phyloP scores from a whole-genome alignment of 2,888 invertebrate genomes.

The Callyntrura guangdongensis region DNA sequence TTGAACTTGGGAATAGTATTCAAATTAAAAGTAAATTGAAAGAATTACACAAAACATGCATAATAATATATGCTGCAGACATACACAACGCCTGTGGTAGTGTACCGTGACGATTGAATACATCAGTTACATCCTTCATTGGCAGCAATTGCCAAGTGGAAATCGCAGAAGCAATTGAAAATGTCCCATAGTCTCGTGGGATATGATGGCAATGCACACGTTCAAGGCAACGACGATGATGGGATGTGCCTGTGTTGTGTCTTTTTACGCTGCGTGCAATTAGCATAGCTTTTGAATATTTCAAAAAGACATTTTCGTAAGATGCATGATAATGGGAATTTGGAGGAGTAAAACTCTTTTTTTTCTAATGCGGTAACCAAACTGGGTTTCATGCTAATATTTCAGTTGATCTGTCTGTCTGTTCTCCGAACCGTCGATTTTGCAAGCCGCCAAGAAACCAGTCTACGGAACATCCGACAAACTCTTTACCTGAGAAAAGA shows the following conservation, averaged over 20 bases:
- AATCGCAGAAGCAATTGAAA: background rate
- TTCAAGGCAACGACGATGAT: background rate
- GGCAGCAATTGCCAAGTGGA: background rate
- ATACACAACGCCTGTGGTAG: no score
- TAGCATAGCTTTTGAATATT: slow-evolving; percentile 20
- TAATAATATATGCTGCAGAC: no score
- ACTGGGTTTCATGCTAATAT: background rate
- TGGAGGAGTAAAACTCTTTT: no score
- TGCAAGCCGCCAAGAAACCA: background rate
- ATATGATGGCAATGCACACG: background rate
- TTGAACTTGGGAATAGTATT: no score
- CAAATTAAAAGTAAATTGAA: no score
- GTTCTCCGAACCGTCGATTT: background rate
- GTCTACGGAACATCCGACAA: no score
- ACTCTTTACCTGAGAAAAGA: no score
- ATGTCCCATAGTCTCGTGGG: background rate
- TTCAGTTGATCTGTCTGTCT: background rate
- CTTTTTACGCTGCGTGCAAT: slow-evolving; percentile 20
- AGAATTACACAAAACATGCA: no score
- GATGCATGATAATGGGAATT: no score
- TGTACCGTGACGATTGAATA: no score
- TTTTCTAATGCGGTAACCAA: no score
- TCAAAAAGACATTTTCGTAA: background rate
- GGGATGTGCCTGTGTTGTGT: background rate
- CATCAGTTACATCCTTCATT: no score